Base-by-base conservation (phyloP, 2,888 invertebrate species). In the Sarcophaga carnaria region DNA sequence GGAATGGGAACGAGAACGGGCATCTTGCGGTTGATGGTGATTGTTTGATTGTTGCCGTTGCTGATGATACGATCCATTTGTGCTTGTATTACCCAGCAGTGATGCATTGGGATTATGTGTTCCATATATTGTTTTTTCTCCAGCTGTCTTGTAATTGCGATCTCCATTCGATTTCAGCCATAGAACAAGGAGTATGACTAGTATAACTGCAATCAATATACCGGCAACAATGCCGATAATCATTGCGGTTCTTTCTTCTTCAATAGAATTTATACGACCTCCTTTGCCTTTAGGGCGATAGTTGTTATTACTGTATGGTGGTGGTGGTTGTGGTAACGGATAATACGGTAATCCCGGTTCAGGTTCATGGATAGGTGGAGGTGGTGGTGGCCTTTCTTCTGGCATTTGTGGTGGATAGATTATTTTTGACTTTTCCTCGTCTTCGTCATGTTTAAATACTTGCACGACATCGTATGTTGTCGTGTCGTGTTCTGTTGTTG, bases 141-240 rank as follows among this genome's bases (percentile, higher is more conserved):
- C 97, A 91, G 98, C 98, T 86, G 98, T 97, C 93, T 98, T 99
- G 93, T 98, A 99, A 80, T 97, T 96, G n/a, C 97, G 96, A 92
- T 98, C 98, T 76, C 97, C 96, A 87, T 97, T 96, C 90, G 96
- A 96, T 91, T 97, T 96, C 93, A 98, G 97, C 94, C 98, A 97
- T 90, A 98, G 95, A 90, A 99, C 97, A 85, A 98, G 95, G 86
- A 99, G 95, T 80, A 98, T 97, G 88, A 99, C 96, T 88, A 99
- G 95, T 78, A 99, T 97, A 88, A 98, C 97, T 54, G 97, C 97
- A 91, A 99, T 98, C 88, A 98, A 94, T 62, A 97, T 97, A 69
- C 97, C 98, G 4, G 98, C 98, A 85, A 98, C 97, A 89, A 99
- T 97, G 88, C 97, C 97, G 82, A 97, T 97, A 83, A 97, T 96